Conservation (phyloP, 1,140 invertebrate genomes). For the Cotesia vestalis region DNA sequence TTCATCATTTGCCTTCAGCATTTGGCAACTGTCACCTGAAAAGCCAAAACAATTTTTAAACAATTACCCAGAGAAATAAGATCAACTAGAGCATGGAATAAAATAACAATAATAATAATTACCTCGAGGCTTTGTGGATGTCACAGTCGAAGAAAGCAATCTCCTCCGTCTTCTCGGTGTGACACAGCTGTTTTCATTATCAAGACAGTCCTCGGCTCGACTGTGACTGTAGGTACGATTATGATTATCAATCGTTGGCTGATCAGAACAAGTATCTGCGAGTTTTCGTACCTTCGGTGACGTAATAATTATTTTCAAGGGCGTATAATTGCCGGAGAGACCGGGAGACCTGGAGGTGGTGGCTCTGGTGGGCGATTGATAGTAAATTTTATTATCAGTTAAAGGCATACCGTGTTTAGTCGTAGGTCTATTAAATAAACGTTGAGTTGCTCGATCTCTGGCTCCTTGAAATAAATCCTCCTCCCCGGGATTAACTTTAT, state of each 20-base stretch:
- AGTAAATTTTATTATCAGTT: conserved; percentile 30
- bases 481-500: conserved; percentile 21
- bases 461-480: neutral
- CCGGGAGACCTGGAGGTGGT: conserved; percentile 42
- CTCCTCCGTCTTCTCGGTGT: conserved; percentile 33
- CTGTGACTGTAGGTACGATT: too few species aligned
- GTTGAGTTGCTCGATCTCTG: too few species aligned
- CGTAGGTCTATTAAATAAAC: conserved; percentile 20
- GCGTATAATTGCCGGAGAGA: conserved; percentile 52
- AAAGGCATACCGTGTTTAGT: neutral
- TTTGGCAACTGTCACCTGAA: conserved; percentile 25
- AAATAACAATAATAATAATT: conserved; percentile 1
- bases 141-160: too few species aligned
- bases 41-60: neutral
- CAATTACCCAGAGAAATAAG: neutral
- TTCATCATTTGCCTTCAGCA: conserved; percentile 10
- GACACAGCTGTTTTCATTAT: conserved; percentile 3
- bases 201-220: conserved; percentile 10
- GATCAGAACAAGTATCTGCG: conserved; percentile 7
- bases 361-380: conserved; percentile 42
- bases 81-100: neutral
- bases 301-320: conserved; percentile 53
- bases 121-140: too few species aligned
- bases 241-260: conserved; percentile 16
- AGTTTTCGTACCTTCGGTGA: conserved; percentile 51